Percentiles rank a stretch among this genome's conserved stretches.
These are phyloP conservation scores for Tetragonula clypearis DNA, from an alignment of 1,140 invertebrate genomes.

Conservation along the genomic window DNA sequence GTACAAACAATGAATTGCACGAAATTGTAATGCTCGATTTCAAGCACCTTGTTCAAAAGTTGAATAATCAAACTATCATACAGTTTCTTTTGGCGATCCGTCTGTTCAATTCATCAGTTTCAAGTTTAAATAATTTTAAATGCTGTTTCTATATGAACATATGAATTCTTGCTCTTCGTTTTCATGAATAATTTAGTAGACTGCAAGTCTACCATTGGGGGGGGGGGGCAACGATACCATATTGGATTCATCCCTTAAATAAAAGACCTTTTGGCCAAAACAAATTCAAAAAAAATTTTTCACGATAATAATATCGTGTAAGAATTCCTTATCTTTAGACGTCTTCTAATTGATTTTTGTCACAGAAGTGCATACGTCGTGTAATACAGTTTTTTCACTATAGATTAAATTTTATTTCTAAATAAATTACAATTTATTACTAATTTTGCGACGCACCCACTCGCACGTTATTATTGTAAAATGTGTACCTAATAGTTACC, in stretches of 20 bases:
- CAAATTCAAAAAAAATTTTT: background rate
- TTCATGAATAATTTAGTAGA: slow-evolving; percentile 1
- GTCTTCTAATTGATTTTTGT: too few relatives aligned
- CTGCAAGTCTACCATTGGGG: background rate
- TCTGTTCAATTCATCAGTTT: background rate
- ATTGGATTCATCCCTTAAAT: slow-evolving; percentile 37
- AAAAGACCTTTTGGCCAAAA: background rate
- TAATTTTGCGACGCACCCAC: background rate
- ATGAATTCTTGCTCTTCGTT: background rate
- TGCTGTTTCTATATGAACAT: background rate
- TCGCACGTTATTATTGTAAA: background rate
- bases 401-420: background rate
- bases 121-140: slow-evolving; percentile 4
- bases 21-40: background rate
- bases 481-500: background rate
- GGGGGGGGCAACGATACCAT: background rate
- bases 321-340: background rate
- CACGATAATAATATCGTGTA: background rate
- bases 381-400: background rate
- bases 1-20: slow-evolving; percentile 32
- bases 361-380: too few relatives aligned
- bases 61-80: background rate
- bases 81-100: background rate
- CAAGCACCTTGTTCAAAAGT: background rate
- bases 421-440: background rate